Conservation (phyloP, 2,888 invertebrate genomes). For the Baronia brevicornis region DNA sequence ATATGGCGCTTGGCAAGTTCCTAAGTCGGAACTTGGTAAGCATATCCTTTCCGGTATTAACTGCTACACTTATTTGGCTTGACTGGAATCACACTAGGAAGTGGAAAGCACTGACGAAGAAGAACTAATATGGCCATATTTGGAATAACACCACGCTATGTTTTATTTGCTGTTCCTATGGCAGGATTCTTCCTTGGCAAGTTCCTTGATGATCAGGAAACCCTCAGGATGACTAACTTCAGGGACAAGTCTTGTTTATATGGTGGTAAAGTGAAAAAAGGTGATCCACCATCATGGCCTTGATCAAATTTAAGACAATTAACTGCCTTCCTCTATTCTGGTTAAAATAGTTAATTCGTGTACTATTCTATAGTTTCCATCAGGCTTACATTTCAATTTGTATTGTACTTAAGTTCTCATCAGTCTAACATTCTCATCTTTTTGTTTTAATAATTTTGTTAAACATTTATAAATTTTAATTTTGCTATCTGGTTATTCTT, state of each 20-base stretch:
- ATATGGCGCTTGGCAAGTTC: slow-evolving; percentile 71
- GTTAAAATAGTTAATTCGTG: no score
- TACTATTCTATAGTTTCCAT: no score
- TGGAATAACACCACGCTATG: slow-evolving; percentile 71
- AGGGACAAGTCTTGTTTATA: slow-evolving; percentile 88
- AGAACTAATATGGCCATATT: slow-evolving; percentile 67
- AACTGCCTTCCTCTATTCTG: no score
- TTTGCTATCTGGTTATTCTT: no score
- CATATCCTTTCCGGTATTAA: slow-evolving; percentile 79
- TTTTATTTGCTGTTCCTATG: slow-evolving; percentile 70
- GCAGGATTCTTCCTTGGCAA: slow-evolving; percentile 77
- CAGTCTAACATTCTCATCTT: no score
- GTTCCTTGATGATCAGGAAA: slow-evolving; percentile 81
- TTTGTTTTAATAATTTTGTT: no score
- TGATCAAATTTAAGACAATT: slow-evolving; percentile 36
- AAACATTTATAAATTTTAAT: no score
- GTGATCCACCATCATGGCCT: slow-evolving; percentile 85
- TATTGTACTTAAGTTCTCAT: no score
- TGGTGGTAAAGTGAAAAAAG: slow-evolving; percentile 78
- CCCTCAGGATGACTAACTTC: slow-evolving; percentile 81
- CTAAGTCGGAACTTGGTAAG: slow-evolving; percentile 80
- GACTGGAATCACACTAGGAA: slow-evolving; percentile 83
- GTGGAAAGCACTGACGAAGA: slow-evolving; percentile 78
- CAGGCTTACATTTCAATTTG: no score
- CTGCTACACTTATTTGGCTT: slow-evolving; percentile 77